Base-by-base conservation (phyloP, 2,797 vertebrate species). In the Poecilia gillii region DNA sequence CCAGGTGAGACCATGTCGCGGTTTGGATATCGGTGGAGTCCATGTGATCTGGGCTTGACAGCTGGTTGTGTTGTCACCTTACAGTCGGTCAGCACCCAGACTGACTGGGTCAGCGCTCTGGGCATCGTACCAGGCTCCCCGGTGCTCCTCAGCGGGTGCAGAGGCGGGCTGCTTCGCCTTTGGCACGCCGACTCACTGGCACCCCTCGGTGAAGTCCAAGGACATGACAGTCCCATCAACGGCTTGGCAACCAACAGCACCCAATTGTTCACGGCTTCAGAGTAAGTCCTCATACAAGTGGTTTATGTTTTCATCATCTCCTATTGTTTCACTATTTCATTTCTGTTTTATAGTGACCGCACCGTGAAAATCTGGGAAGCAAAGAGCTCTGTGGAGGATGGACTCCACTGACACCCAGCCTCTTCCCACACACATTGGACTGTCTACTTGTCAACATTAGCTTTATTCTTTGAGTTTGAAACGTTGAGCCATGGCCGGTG, bases 321-420 rank as follows among this genome's bases (percentile, higher is more conserved):
- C 3, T 57, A 1, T 33, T 64, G 13, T 5, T 57, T 72, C 1
- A 79, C 41, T 6, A 1, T 45, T 85, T 80, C 64, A 73, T 85
- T 25, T 85, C 77, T 87, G 72, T 9, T 53, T 53, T 53, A 39
- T 91, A 99, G 98, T 88, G 98, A 99, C 89, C 96, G 97, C 57
- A 99, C 98, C 9, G 98, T 99, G 90, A 97, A 96, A 92, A 97
- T 99, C 87, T 99, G 98, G 98, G 98, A 97, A 88, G 94, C 96
- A 84, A 97, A 95, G 79, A 96, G 94, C 73, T 89, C 94, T 73
- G 91, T 97, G 76, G 98, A 99, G n/a, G 95, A 96, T 6, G 93
- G 93, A 46, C 66, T 93, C 45, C 81, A 91, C 85, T 96, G 92
- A 95, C 68, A 43, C 18, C 43, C 25, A 64, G 70, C 36, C 66